Percentiles rank a stretch among this genome's conserved stretches.
Conservation (phyloP, 1,140 invertebrate genomes). For the Drosophila ercepeae region DNA sequence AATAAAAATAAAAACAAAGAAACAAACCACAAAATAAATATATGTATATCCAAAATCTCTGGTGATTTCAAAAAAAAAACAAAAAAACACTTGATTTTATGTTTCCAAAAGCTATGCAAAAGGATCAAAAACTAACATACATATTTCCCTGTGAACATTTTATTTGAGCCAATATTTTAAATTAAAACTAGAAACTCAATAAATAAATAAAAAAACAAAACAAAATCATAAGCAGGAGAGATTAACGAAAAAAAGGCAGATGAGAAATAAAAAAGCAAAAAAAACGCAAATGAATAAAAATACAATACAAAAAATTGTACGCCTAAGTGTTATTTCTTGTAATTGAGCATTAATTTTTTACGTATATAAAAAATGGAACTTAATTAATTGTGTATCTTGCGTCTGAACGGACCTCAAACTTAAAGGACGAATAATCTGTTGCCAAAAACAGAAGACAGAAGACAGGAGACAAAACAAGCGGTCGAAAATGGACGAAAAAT, state of each 20-base stretch:
- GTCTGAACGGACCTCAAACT: constrained; percentile 81
- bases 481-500: constrained; percentile 9
- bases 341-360: constrained; percentile 81
- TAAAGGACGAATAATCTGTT: constrained; percentile 30
- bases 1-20: too few relatives aligned
- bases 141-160: too few relatives aligned
- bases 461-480: not conserved
- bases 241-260: constrained; percentile 12
- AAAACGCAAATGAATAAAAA: constrained; percentile 1
- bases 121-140: too few relatives aligned
- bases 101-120: too few relatives aligned
- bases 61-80: not conserved
- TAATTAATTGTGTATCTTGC: constrained; percentile 70
- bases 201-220: constrained; percentile 11
- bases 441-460: constrained; percentile 20
- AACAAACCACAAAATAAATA: not conserved
- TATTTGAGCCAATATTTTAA: too few relatives aligned
- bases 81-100: too few relatives aligned
- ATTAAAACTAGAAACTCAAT: too few relatives aligned
- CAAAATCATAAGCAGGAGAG: not conserved
- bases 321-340: constrained; percentile 81
- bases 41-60: constrained; percentile 11
- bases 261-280: not conserved
- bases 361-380: constrained; percentile 39
- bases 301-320: constrained; percentile 43